These are phyloP conservation scores for Anthopleura xanthogrammica DNA, from an alignment of 92 coral and sea anemone species.

Conservation along the genomic window DNA sequence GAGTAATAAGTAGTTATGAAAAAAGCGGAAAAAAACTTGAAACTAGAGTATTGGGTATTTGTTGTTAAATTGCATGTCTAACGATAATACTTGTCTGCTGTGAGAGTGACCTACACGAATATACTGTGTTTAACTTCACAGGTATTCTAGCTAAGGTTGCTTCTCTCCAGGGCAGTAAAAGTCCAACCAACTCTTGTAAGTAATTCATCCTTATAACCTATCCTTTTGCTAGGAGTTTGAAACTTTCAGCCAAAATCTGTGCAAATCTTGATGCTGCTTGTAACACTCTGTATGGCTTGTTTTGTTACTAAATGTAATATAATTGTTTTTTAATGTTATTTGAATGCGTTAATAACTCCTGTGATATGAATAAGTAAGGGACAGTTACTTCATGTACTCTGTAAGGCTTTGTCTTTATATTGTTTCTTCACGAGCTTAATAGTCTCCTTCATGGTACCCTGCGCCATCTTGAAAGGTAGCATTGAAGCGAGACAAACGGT, in stretches of 20 bases:
- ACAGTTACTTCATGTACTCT: neutral
- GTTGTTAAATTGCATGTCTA: slow-evolving; percentile 30
- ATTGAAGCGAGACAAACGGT: neutral
- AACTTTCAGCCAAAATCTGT: neutral
- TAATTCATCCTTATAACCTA: slow-evolving; percentile 14
- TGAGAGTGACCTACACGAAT: slow-evolving; percentile 34
- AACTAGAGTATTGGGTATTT: neutral
- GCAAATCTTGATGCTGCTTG: slow-evolving; percentile 17
- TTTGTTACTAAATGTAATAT: neutral
- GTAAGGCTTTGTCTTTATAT: neutral
- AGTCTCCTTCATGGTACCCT: too few species aligned
- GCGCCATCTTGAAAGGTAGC: too few species aligned
- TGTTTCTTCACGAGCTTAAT: neutral
- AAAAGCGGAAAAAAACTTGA: neutral
- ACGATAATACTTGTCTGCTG: slow-evolving; percentile 15
- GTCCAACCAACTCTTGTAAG: slow-evolving; percentile 52
- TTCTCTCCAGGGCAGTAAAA: slow-evolving; percentile 84
- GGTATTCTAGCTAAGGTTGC: slow-evolving; percentile 94
- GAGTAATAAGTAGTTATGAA: neutral
- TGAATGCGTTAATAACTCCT: neutral
- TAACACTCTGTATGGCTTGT: neutral
- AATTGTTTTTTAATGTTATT: neutral
- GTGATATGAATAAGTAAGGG: neutral
- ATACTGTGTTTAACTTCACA: slow-evolving; percentile 30
- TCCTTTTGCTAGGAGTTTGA: neutral